Evolutionary conservation across 1,140 invertebrate species (phyloP), one percentile per base, ranked within the genome.

Genomic region (Aradophagus sp.): DNA sequence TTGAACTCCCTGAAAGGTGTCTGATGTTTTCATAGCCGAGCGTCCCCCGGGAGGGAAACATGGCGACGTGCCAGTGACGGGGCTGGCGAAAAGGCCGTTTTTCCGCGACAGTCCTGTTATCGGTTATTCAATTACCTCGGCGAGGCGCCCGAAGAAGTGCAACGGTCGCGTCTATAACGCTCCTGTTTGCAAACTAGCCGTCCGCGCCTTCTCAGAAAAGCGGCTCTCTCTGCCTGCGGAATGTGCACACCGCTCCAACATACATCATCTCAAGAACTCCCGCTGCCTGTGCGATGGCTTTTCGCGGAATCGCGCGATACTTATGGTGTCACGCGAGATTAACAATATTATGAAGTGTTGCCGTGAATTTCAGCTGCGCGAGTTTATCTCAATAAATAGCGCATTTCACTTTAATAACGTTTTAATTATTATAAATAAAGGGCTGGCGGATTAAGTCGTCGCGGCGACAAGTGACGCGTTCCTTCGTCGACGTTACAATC

Each of bases 121-220:
- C 58, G 67, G 67, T 59, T 63, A 71, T 71, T 71, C 59, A 71
- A 65, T 63, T 71, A 63, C 67, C 41, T 20, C 50, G 59, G 39
- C 55, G 17, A 59, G 56, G 41, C 61, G 61, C 48, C 42, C 16
- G 41, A 66, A 55, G 48, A 65, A 66, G 61, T 55, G 61, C 55
- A 72, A 44, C 44, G 68, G 35, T 66, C 59, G 47, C 59, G 59
- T 63, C 68, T 27, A 52, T 47, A 70, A 58, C 42, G 53, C 52
- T 63, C 19, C 44, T 38, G 61, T 65, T 71, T 72, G 61, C 55
- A 66, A 72, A 66, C 61, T 61, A 72, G 55, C 68, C 59, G 53
- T 53, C 59, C 53, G 48, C 38, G 26, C 48, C 55, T 65, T 70
- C 59, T 70, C 48, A 53, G 62, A 41, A 73, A 66, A 35, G 58